phyloP scores from a whole-genome alignment of 2,113 vertebrate species.

The Trematocara zebra region DNA sequence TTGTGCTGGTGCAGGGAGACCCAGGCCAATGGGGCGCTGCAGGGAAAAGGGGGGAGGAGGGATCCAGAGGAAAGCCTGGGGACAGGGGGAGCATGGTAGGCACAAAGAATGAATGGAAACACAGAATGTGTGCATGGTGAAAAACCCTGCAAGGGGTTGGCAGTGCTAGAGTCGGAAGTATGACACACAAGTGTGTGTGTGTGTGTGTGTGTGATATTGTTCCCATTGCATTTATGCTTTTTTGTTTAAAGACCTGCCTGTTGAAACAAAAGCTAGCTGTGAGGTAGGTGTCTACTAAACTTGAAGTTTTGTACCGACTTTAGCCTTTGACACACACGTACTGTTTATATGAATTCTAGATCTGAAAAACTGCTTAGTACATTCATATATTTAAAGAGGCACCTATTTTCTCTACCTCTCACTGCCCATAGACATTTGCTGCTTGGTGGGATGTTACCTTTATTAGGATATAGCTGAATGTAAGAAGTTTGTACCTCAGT shows the following conservation, averaged over 20 bases:
- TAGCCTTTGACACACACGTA: background rate
- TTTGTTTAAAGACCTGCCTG: background rate
- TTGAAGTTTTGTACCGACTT: background rate
- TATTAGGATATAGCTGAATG: background rate
- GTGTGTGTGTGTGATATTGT: accelerated
- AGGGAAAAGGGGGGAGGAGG: slow-evolving; percentile 21
- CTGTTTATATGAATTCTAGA: background rate
- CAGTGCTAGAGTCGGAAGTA: background rate
- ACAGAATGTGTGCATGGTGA: background rate
- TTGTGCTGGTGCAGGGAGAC: slow-evolving; percentile 32
- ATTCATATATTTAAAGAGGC: background rate
- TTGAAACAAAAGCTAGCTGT: background rate
- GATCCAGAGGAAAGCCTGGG: slow-evolving; percentile 43
- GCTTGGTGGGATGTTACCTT: background rate
- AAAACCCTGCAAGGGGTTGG: background rate
- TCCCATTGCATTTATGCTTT: background rate
- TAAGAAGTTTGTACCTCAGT: background rate
- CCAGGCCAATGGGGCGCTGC: background rate
- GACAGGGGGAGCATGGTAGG: slow-evolving; percentile 41
- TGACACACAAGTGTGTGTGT: background rate
- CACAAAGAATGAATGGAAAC: background rate
- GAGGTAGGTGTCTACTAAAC: background rate
- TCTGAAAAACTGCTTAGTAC: background rate
- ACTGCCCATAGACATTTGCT: background rate
- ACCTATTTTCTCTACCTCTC: background rate